These are phyloP conservation scores for Forbesichthys agassizii DNA, from an alignment of 2,113 vertebrate genomes.

Conservation along the genomic window DNA sequence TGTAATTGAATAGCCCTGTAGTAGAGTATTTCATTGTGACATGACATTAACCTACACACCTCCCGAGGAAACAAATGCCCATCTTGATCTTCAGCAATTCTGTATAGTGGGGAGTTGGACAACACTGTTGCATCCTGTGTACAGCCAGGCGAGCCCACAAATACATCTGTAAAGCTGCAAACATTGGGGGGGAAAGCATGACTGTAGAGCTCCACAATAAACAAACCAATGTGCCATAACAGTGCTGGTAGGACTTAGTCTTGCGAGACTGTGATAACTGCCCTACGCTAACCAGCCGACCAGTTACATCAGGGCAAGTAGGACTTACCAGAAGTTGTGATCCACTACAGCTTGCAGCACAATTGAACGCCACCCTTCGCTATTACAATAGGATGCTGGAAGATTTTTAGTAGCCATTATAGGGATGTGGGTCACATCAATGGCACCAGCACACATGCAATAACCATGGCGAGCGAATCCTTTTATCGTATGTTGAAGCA, in stretches of 20 bases:
- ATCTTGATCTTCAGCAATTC: not conserved
- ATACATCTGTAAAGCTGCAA: not conserved
- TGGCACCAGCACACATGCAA: slow-evolving; percentile 50
- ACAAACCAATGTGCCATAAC: not conserved
- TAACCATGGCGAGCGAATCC: slow-evolving; percentile 46
- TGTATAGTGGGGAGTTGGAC: not conserved
- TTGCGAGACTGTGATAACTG: no score
- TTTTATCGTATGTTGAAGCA: slow-evolving; percentile 30
- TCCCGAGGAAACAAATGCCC: not conserved
- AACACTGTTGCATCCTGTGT: not conserved
- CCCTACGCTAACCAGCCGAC: no score
- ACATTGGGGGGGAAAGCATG: not conserved
- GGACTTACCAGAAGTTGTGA: slow-evolving; percentile 35
- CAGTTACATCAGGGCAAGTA: not conserved
- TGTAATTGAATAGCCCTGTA: no score
- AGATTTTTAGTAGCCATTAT: slow-evolving; percentile 29
- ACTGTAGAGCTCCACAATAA: not conserved
- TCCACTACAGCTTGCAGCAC: slow-evolving; percentile 58
- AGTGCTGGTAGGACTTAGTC: not conserved
- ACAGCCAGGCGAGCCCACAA: not conserved
- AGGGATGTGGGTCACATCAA: slow-evolving; percentile 47
- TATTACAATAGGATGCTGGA: slow-evolving; percentile 43
- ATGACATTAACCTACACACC: not conserved
- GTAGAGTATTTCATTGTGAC: not conserved
- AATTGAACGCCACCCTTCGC: slow-evolving; percentile 48